These are phyloP conservation scores for Pholis gunnellus DNA, from an alignment of 2,113 vertebrate genomes.

Conservation along the genomic window DNA sequence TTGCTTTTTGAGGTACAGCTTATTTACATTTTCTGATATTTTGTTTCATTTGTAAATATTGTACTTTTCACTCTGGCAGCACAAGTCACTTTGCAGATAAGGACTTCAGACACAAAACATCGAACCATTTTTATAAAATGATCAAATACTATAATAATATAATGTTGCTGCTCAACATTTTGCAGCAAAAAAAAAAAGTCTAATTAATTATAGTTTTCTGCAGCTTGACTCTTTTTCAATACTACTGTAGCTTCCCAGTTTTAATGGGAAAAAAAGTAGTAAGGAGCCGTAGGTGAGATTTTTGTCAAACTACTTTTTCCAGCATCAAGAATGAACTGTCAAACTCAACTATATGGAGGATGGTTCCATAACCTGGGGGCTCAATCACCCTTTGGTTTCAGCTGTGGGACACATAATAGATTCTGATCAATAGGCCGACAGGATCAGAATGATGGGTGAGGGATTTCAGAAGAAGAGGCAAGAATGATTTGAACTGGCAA, in stretches of 20 bases:
- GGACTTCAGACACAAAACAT: not conserved
- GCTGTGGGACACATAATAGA: slow-evolving; percentile 1
- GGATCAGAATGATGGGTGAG: not conserved
- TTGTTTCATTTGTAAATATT: not conserved
- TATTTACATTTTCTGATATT: not conserved
- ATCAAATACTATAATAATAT: not conserved
- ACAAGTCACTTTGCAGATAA: not conserved
- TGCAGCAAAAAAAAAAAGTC: not conserved
- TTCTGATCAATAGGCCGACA: not conserved
- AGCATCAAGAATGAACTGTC: not conserved
- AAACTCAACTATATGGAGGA: not conserved
- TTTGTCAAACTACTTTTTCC: not conserved
- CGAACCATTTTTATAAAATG: not conserved
- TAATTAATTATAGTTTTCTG: not conserved
- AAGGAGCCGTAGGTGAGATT: too few relatives aligned
- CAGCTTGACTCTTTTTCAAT: not conserved
- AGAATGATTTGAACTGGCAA: not conserved
- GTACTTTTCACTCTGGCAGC: not conserved
- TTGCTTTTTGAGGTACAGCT: too few relatives aligned
- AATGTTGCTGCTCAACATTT: not conserved
- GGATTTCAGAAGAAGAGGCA: not conserved
- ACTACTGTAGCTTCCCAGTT: not conserved
- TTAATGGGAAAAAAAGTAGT: not conserved
- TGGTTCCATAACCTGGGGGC: not conserved
- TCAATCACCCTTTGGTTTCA: not conserved